Conservation (phyloP, 2,888 invertebrate species). For the Aradus depressus region DNA sequence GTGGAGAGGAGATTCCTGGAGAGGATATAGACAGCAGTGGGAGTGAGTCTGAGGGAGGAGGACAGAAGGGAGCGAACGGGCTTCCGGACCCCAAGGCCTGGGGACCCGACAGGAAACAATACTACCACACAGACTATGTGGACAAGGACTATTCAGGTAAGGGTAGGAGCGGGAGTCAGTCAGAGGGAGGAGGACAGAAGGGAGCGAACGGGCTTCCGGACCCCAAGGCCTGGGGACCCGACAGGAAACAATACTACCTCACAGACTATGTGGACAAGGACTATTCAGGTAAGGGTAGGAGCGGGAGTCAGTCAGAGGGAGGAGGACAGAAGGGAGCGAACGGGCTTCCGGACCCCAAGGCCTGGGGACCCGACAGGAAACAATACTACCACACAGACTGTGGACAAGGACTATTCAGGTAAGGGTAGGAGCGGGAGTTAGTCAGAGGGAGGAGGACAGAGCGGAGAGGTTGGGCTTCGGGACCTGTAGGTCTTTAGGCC, state of each 20-base stretch:
- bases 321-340: too few species aligned
- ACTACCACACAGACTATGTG: slow-evolving; percentile 72
- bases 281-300: slow-evolving; percentile 59
- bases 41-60: slow-evolving; percentile 34
- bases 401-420: slow-evolving; percentile 74
- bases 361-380: slow-evolving; percentile 76
- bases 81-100: slow-evolving; percentile 41
- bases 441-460: too few species aligned
- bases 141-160: slow-evolving; percentile 72
- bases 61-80: slow-evolving; percentile 40
- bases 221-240: slow-evolving; percentile 47
- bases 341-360: slow-evolving; percentile 64
- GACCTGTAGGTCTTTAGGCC: slow-evolving; percentile 82
- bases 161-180: slow-evolving; percentile 49
- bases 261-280: slow-evolving; percentile 68
- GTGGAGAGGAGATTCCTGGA: slow-evolving; percentile 26
- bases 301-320: too few species aligned
- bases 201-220: slow-evolving; percentile 67
- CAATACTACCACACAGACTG: slow-evolving; percentile 78
- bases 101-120: slow-evolving; percentile 41
- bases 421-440: slow-evolving; percentile 49
- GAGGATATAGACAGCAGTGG: too few species aligned
- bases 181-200: too few species aligned
- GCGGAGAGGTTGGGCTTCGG: slow-evolving; percentile 63
- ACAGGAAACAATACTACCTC: slow-evolving; percentile 62